Evolutionary conservation across 2,888 invertebrate species (phyloP).

Genomic region (Pseudococcus jackbeardsleyi): DNA sequence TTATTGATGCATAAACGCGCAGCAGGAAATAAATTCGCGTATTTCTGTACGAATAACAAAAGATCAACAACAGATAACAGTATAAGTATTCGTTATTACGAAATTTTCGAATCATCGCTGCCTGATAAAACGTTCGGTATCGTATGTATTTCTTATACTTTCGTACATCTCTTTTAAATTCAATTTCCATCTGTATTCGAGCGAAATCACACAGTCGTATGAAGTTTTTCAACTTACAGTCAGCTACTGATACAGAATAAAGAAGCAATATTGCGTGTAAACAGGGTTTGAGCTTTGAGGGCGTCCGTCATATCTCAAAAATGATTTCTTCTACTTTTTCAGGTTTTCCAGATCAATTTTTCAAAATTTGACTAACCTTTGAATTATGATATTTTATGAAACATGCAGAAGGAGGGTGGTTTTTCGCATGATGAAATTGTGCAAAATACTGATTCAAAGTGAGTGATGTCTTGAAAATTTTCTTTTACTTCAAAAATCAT

Average conservation of each 20-base stretch:
- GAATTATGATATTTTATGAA: too few relatives aligned
- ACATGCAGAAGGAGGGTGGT: too few relatives aligned
- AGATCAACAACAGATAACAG: constrained; percentile 44
- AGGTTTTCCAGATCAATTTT: too few relatives aligned
- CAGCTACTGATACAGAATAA: neutral
- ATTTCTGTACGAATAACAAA: constrained; percentile 33
- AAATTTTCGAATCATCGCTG: constrained; percentile 43
- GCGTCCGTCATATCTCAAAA: too few relatives aligned
- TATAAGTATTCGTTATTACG: constrained; percentile 27
- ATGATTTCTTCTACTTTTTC: too few relatives aligned
- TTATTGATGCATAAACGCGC: constrained; percentile 49
- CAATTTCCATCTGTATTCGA: neutral
- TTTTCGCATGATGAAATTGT: too few relatives aligned
- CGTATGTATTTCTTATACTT: neutral
- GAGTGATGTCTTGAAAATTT: too few relatives aligned
- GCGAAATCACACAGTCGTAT: neutral
- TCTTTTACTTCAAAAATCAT: too few relatives aligned
- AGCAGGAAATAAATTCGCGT: constrained; percentile 14
- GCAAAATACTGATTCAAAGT: too few relatives aligned
- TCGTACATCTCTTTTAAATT: constrained; percentile 36
- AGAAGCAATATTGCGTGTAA: neutral
- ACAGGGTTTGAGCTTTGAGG: too few relatives aligned
- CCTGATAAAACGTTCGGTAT: constrained; percentile 34
- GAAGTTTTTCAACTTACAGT: neutral
- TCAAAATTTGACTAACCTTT: too few relatives aligned